Base-by-base conservation (phyloP, 2,113 vertebrate species). In the Acrocephalus arundinaceus region DNA sequence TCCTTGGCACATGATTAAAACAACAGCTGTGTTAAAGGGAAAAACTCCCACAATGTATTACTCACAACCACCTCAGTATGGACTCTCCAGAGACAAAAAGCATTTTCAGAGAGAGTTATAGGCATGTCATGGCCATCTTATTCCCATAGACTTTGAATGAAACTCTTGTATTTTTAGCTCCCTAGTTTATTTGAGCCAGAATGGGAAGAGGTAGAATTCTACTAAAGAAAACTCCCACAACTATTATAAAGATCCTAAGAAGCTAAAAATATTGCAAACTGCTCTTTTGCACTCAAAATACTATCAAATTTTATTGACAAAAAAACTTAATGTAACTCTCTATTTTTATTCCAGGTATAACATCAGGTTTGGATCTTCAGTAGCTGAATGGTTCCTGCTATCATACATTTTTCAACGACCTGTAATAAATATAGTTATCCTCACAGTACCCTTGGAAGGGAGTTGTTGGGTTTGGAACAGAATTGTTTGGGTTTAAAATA, bases 1-100 rank as follows among this genome's bases (percentile, higher is more conserved):
- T 73, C 82, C 81, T 92, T 98, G 97, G 97, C 97, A 95, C 55
- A 45, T 67, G 87, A 97, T 95, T 97, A 98, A 96, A 97, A 84
- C 91, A 96, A 98, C 97, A 98, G 93, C 97, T 98, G 93, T 89
- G 87, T 81, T 87, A 92, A 93, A 96, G 46, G 84, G 87, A 93
- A 95, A 96, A 94, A 92, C 91, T 96, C 94, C 88, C 91, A 96
- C 93, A 96, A 94, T 75, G 63, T 96, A 90, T 96, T 93, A 96
- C 89, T 95, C 78, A 63, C 85, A 76, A 80, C 35, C 88, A 95
- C 89, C 82, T 97, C 89, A 86, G 10, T 92, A 85, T 68, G 86
- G 93, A 61, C 86, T 77, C 91, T 81, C 87, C 39, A 92, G 90
- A 97, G 96, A 97, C 75, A 89, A 93, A 83, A 91, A 57, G 18